These are phyloP conservation scores for Stichodactyla helianthus DNA, from an alignment of 64 coral and sea anemone genomes.

Conservation along the genomic window DNA sequence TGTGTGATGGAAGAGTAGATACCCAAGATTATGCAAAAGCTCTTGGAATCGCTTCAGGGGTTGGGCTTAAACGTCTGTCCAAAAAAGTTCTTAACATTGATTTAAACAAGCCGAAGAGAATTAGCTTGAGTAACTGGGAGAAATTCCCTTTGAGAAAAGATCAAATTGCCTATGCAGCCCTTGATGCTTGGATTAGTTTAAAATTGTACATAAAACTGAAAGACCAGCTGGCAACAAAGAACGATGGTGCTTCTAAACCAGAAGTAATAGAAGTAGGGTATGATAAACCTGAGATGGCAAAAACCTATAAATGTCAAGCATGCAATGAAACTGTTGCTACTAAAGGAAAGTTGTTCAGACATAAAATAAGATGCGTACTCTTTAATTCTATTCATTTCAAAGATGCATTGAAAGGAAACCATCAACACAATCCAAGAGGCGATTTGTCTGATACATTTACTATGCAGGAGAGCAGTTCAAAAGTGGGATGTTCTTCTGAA, in stretches of 20 bases:
- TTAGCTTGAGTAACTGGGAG: conserved; percentile 88
- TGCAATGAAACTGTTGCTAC: not conserved
- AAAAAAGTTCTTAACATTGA: conserved; percentile 59
- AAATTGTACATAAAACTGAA: conserved; percentile 70
- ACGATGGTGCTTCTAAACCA: not conserved
- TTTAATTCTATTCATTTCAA: not conserved
- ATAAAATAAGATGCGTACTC: not conserved
- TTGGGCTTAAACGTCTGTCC: conserved; percentile 71
- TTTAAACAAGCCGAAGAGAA: conserved; percentile 57
- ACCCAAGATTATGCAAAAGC: conserved; percentile 54
- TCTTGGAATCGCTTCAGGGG: conserved; percentile 10
- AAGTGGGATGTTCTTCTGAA: not conserved
- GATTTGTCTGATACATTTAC: no score
- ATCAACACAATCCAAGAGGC: not conserved
- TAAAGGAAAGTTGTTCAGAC: not conserved
- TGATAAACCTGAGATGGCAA: not conserved
- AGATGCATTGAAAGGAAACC: not conserved
- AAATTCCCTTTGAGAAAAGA: conserved; percentile 47
- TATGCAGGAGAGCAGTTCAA: not conserved
- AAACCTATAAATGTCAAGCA: not conserved
- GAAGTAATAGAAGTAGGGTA: not conserved
- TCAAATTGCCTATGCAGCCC: conserved; percentile 83
- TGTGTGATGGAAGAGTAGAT: conserved; percentile 67
- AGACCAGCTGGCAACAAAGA: not conserved
- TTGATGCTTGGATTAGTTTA: conserved; percentile 90